phyloP scores from a whole-genome alignment of 92 coral and sea anemone genomes.

The Palythoa caribaeorum region DNA sequence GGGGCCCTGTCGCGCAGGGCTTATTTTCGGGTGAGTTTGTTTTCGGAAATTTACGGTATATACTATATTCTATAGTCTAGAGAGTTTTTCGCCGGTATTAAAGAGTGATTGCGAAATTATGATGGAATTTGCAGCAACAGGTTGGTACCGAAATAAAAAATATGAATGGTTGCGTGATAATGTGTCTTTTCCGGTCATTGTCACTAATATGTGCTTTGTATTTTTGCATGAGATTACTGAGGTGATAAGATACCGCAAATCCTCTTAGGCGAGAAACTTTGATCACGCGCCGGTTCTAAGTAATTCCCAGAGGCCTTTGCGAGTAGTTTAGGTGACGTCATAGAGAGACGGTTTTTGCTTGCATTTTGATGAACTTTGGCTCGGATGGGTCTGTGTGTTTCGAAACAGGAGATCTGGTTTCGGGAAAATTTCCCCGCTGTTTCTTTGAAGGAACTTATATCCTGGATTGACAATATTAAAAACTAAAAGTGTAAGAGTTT shows the following conservation, averaged over 20 bases:
- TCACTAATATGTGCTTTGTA: background rate
- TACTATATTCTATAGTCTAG: too few species aligned
- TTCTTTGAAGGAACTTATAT: conserved; percentile 27
- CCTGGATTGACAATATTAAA: conserved; percentile 47
- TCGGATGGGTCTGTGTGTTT: conserved; percentile 43
- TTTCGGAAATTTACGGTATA: too few species aligned
- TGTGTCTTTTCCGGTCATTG: conserved; percentile 8
- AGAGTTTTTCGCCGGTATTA: background rate
- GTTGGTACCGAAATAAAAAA: background rate
- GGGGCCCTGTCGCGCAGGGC: too few species aligned
- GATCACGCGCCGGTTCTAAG: background rate
- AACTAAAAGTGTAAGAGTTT: conserved; percentile 47
- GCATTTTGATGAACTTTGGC: conserved; percentile 77
- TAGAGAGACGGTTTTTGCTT: conserved; percentile 81
- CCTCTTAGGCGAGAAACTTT: background rate
- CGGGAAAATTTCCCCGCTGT: conserved; percentile 45
- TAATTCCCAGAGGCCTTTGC: conserved; percentile 45
- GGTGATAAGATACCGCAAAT: background rate
- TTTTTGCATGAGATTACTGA: background rate
- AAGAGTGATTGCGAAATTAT: background rate
- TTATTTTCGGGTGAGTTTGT: too few species aligned
- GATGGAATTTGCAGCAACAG: background rate
- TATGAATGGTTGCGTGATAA: conserved; percentile 17
- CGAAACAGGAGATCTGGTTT: conserved; percentile 53
- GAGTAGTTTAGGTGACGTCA: conserved; percentile 76